Evolutionary conservation across 2,888 invertebrate species (phyloP).

Genomic region (Apodemia mormo): DNA sequence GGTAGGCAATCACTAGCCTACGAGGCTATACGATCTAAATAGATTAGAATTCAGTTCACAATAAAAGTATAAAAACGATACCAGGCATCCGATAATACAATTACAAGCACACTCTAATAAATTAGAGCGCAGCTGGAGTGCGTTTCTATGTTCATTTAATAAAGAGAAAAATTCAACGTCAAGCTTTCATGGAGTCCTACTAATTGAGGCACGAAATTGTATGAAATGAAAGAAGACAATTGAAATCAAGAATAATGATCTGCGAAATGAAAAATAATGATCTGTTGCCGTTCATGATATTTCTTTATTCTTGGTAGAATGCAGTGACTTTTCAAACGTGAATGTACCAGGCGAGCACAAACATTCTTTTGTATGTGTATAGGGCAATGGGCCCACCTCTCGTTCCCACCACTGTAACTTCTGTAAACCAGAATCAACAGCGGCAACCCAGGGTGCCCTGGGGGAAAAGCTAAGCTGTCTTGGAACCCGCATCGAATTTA

Average conservation of each 20-base stretch:
- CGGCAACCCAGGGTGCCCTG: too few relatives aligned
- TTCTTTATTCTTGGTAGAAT: neutral
- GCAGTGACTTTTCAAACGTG: neutral
- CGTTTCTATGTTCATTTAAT: conserved; percentile 12
- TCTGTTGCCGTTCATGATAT: neutral
- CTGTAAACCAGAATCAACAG: too few relatives aligned
- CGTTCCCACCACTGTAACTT: too few relatives aligned
- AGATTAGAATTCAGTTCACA: neutral
- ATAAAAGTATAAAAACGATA: conserved; percentile 4
- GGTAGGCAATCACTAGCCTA: neutral
- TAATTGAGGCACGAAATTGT: conserved; percentile 10
- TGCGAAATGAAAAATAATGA: conserved; percentile 4
- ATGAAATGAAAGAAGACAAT: conserved; percentile 13
- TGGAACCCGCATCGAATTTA: too few relatives aligned
- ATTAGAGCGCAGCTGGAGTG: conserved; percentile 10
- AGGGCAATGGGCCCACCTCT: too few relatives aligned
- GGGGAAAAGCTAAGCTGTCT: too few relatives aligned
- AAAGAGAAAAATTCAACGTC: neutral
- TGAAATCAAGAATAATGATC: conserved; percentile 6
- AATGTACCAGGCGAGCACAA: too few relatives aligned
- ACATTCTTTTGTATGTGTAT: too few relatives aligned
- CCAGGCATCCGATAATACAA: neutral
- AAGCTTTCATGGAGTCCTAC: neutral
- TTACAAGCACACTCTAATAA: conserved; percentile 5
- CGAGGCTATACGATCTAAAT: neutral